Percentiles rank a stretch among this genome's conserved stretches.
phyloP scores from a whole-genome alignment of 2,113 vertebrate species.

The Ophiodon elongatus region DNA sequence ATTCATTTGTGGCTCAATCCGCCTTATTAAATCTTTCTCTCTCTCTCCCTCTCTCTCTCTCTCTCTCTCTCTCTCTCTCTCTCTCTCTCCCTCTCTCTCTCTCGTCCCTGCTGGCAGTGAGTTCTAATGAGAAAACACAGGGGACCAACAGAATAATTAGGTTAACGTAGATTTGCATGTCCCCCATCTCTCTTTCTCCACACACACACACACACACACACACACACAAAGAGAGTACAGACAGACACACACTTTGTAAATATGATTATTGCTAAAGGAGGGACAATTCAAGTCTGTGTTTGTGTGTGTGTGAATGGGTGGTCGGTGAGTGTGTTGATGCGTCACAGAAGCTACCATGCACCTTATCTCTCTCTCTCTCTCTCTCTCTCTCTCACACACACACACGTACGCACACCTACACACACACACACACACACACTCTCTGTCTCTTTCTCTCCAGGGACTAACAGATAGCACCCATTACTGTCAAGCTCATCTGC shows the following conservation, averaged over 20 bases:
- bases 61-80: conserved; percentile 4
- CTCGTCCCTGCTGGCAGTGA: conserved; percentile 58
- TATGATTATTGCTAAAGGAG: conserved; percentile 43
- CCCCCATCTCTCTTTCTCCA: conserved; percentile 22
- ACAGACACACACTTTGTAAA: conserved; percentile 11
- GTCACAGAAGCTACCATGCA: conserved; percentile 18
- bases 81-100: conserved; percentile 20
- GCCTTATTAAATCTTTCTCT: conserved; percentile 53
- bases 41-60: conserved; percentile 23
- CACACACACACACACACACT: neutral
- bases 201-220: conserved; percentile 15
- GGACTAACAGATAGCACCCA: conserved; percentile 81
- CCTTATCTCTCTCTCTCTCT: conserved; percentile 17
- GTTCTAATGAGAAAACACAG: conserved; percentile 78
- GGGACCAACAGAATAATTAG: conserved; percentile 76
- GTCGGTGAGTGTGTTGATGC: conserved; percentile 5
- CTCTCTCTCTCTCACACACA: neutral
- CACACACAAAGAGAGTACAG: no score
- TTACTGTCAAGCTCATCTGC: conserved; percentile 85
- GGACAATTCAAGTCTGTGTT: conserved; percentile 1
- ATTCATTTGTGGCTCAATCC: conserved; percentile 54
- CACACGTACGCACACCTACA: neutral
- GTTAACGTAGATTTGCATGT: conserved; percentile 74
- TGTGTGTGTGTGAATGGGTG: neutral
- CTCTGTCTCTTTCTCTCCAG: conserved; percentile 38